Conservation (phyloP, 2,113 vertebrate genomes). For the Smithornis capensis region DNA sequence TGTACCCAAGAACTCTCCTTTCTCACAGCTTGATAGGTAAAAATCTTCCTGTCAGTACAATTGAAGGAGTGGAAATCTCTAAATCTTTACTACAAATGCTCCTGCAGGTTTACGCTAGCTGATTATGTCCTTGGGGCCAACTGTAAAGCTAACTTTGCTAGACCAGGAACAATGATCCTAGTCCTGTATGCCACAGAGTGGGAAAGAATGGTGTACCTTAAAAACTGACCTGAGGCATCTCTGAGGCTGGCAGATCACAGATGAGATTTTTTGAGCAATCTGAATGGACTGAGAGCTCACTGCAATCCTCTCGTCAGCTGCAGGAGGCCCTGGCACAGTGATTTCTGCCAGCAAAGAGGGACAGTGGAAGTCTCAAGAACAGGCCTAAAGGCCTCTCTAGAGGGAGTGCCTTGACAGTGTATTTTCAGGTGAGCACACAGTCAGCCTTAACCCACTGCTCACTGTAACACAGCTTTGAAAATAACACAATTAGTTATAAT, state of each 20-base stretch:
- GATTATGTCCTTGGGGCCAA: background rate
- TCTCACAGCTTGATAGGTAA: background rate
- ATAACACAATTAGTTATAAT: background rate
- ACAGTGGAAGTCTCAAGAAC: background rate
- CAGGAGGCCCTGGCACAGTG: rapidly evolving
- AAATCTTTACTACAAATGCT: background rate
- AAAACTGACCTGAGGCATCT: background rate
- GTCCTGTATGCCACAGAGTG: background rate
- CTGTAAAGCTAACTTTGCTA: background rate
- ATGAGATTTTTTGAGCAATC: background rate
- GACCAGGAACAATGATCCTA: background rate
- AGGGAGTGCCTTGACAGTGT: rapidly evolving
- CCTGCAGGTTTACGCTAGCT: background rate
- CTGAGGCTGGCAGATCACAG: background rate
- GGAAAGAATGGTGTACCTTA: background rate
- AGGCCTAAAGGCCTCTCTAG: background rate
- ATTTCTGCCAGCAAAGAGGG: background rate
- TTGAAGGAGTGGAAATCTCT: background rate
- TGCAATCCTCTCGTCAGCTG: background rate
- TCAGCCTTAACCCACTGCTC: background rate
- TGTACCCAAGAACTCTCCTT: background rate
- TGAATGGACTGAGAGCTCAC: background rate
- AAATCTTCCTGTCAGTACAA: background rate
- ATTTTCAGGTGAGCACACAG: background rate
- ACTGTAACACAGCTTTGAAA: background rate